phyloP scores from a whole-genome alignment of 2,113 vertebrate species.

The Steatornis caripensis region DNA sequence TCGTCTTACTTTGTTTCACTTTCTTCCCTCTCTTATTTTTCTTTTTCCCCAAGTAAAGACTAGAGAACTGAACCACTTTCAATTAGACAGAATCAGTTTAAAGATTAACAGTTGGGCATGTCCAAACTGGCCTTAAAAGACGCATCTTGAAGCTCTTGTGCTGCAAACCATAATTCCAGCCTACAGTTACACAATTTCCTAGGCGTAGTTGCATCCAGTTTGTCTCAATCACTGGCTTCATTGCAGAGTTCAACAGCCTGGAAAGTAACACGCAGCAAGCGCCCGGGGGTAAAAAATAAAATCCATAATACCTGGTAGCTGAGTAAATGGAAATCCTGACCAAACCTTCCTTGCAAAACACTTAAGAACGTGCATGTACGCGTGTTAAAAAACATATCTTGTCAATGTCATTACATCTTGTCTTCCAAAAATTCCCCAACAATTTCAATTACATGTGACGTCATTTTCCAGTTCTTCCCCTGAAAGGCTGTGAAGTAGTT shows the following conservation, averaged over 20 bases:
- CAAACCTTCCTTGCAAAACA: not conserved
- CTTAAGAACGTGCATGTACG: not conserved
- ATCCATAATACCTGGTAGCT: not conserved
- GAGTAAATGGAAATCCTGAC: conserved; percentile 8
- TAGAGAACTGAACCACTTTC: not conserved
- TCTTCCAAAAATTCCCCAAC: not conserved
- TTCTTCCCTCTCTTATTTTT: not conserved
- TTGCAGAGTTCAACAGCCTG: not conserved
- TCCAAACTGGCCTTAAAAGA: not conserved
- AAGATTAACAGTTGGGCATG: not conserved
- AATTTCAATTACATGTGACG: not conserved
- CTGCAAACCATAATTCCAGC: not conserved
- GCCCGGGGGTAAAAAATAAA: not conserved
- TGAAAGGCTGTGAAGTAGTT: not conserved
- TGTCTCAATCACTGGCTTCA: not conserved
- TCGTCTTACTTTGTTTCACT: not conserved
- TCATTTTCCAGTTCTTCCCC: not conserved
- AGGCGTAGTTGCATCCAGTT: not conserved
- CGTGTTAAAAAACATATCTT: not conserved
- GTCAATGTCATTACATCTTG: fast-evolving
- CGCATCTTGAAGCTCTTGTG: not conserved
- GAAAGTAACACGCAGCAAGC: not conserved
- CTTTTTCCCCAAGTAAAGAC: not conserved
- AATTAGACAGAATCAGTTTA: not conserved
- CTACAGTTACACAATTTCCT: not conserved